phyloP scores from a whole-genome alignment of 2,113 vertebrate genomes.

The Progne subis region DNA sequence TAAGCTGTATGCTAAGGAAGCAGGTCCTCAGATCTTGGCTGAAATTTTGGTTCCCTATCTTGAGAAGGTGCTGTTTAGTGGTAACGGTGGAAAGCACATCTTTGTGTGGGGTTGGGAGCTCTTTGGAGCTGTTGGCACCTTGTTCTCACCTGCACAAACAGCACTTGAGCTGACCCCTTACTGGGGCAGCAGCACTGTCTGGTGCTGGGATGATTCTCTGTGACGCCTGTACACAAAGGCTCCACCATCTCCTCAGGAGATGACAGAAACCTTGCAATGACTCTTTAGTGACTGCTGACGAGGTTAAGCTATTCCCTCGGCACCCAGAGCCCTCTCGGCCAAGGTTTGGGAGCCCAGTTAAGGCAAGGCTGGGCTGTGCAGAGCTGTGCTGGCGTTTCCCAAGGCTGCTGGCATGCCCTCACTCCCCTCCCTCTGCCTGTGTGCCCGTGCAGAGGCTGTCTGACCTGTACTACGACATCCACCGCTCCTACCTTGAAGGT shows the following conservation, averaged over 20 bases:
- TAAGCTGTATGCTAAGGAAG: neutral
- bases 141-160: neutral
- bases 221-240: neutral
- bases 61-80: neutral
- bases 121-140: neutral
- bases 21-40: neutral
- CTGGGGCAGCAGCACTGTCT: neutral
- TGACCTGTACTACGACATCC: slow-evolving; percentile 96
- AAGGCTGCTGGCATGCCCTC: neutral
- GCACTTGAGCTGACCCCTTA: neutral
- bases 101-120: neutral
- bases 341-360: neutral
- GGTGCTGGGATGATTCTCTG: neutral
- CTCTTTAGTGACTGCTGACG: neutral
- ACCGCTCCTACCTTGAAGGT: slow-evolving; percentile 97
- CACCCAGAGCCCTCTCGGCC: rapidly evolving
- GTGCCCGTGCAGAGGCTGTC: slow-evolving; percentile 83
- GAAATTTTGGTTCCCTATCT: neutral
- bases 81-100: neutral
- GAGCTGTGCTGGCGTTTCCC: neutral
- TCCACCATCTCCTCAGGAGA: neutral
- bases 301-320: neutral
- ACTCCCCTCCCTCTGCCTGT: neutral
- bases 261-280: neutral
- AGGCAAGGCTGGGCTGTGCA: neutral